Evolutionary conservation across 2,888 invertebrate genomes (phyloP).

Genomic region (Teleogryllus oceanicus): DNA sequence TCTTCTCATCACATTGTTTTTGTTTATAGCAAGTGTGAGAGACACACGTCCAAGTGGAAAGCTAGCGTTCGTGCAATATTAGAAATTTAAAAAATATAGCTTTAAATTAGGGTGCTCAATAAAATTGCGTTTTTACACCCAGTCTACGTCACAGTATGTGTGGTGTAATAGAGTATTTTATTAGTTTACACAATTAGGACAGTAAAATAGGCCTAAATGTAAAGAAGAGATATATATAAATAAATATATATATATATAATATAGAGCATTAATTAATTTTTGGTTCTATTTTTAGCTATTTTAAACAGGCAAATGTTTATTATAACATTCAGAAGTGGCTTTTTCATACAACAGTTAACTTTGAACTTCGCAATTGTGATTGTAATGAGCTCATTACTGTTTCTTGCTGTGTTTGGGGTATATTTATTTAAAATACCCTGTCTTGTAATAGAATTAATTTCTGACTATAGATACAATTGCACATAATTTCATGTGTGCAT

Average conservation of each 20-base stretch:
- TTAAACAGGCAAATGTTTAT: constrained; percentile 37
- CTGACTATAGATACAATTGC: not conserved
- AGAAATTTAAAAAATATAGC: constrained; percentile 38
- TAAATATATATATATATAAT: constrained; percentile 25
- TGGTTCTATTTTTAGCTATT: constrained; percentile 39
- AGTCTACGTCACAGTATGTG: constrained; percentile 33
- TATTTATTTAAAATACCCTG: not conserved
- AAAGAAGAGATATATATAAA: constrained; percentile 33
- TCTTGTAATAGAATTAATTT: constrained; percentile 19
- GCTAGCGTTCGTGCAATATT: constrained; percentile 39
- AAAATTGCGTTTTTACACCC: constrained; percentile 38
- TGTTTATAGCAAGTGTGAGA: constrained; percentile 31
- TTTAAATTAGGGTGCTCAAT: constrained; percentile 40
- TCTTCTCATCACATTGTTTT: constrained; percentile 30
- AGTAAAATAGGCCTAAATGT: constrained; percentile 38
- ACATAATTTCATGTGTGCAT: constrained; percentile 18
- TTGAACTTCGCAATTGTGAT: constrained; percentile 34
- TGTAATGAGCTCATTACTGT: constrained; percentile 27
- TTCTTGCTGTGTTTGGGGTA: constrained; percentile 24
- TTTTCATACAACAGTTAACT: constrained; percentile 34
- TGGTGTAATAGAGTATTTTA: constrained; percentile 38
- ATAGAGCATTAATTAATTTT: constrained; percentile 38
- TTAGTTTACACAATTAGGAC: constrained; percentile 38
- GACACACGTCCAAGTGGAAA: constrained; percentile 32
- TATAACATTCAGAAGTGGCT: constrained; percentile 37